A percentile compares a stretch with the other conserved stretches of the same genome.
Evolutionary conservation across 2,888 invertebrate species (phyloP).

Genomic region (Coenonympha glycerion): DNA sequence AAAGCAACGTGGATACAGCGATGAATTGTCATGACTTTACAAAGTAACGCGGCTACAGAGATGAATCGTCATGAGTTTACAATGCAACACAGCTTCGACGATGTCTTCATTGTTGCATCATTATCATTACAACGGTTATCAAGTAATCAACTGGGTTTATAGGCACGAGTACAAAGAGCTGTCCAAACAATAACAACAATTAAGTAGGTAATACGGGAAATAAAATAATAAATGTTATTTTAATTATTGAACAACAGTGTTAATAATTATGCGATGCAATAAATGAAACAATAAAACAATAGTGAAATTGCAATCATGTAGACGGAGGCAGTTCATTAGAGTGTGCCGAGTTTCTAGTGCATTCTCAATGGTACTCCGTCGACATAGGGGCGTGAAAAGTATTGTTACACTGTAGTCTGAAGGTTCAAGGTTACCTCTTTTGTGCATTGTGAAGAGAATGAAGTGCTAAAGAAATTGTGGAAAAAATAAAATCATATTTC

Average conservation of each 20-base stretch:
- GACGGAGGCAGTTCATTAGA: conserved; percentile 35
- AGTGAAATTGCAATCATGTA: conserved; percentile 6
- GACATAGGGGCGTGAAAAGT: conserved; percentile 18
- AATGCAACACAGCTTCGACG: too few species aligned
- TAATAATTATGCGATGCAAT: neutral
- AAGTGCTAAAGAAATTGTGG: neutral
- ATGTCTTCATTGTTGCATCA: too few species aligned
- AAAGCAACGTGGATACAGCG: too few species aligned
- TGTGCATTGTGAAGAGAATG: conserved; percentile 4
- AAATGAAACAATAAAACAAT: conserved; percentile 14
- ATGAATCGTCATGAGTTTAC: too few species aligned
- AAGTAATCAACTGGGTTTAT: too few species aligned
- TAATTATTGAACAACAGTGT: neutral
- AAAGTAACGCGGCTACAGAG: too few species aligned
- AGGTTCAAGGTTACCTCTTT: conserved; percentile 14
- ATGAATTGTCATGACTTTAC: too few species aligned
- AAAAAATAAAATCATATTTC: neutral
- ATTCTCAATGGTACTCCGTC: conserved; percentile 18
- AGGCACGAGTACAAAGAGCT: neutral
- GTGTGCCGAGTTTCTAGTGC: conserved; percentile 24
- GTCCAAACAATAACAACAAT: neutral
- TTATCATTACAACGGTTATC: too few species aligned
- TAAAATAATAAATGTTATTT: neutral
- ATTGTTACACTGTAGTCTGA: too few species aligned
- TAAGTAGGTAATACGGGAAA: neutral